Percentiles rank a stretch among this genome's conserved stretches.
Evolutionary conservation across 2,113 vertebrate species (phyloP).

Genomic region (Gavia stellata): DNA sequence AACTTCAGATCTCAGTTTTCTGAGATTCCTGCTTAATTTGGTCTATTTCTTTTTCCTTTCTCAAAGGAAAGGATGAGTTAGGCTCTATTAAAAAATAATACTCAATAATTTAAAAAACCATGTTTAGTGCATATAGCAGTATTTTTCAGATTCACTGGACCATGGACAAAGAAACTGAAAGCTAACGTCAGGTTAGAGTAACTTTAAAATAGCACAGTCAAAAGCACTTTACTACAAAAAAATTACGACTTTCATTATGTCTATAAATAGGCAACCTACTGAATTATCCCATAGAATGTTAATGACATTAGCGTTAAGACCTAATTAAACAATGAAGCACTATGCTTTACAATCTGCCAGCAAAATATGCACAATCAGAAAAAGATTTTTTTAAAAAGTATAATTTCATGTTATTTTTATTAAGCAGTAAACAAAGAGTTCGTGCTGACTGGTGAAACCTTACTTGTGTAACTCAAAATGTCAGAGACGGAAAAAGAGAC

Average conservation of each 20-base stretch:
- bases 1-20: neutral
- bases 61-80: neutral
- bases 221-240: constrained; percentile 20
- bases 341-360: constrained; percentile 32
- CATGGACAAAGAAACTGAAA: neutral
- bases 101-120: neutral
- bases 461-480: constrained; percentile 30
- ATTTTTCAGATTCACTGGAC: constrained; percentile 3
- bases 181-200: neutral
- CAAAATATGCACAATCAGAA: constrained; percentile 44
- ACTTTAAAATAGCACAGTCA: constrained; percentile 21
- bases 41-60: neutral
- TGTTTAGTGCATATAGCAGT: neutral
- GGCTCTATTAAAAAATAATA: neutral
- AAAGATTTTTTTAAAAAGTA: constrained; percentile 20
- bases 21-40: neutral
- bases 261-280: constrained; percentile 56
- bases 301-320: constrained; percentile 63
- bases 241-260: neutral
- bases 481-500: constrained; percentile 17
- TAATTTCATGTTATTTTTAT: constrained; percentile 50
- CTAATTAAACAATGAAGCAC: constrained; percentile 65
- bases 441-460: constrained; percentile 43
- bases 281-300: constrained; percentile 32
- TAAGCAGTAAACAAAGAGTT: constrained; percentile 39